Evolutionary conservation across 1,140 invertebrate genomes (phyloP).

Genomic region (Drosophila serrata): DNA sequence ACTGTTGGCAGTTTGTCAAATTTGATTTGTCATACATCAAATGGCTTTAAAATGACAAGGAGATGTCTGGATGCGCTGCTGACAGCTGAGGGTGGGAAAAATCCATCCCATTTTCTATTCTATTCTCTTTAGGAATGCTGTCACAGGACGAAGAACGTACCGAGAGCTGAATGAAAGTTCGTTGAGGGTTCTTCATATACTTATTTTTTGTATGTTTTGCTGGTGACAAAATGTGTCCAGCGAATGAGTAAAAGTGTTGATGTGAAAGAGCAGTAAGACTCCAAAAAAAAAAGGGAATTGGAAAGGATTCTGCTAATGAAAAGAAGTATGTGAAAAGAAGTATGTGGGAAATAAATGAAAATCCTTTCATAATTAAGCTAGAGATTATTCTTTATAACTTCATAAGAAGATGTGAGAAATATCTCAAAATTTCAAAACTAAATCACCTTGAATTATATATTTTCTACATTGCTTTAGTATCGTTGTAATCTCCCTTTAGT

Average conservation of each 20-base stretch:
- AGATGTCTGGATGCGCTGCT: constrained; percentile 43
- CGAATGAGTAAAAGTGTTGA: constrained; percentile 43
- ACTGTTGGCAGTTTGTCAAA: constrained; percentile 83
- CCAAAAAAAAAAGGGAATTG: not conserved
- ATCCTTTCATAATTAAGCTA: no score
- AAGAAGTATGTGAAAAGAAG: not conserved
- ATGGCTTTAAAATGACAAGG: constrained; percentile 78
- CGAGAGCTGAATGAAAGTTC: constrained; percentile 6
- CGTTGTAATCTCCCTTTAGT: no score
- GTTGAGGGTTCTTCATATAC: not conserved
- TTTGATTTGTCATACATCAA: constrained; percentile 84
- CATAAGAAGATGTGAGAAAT: not conserved
- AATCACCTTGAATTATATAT: no score
- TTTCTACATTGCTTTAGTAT: not conserved
- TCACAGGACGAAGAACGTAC: constrained; percentile 13
- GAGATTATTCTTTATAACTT: not conserved
- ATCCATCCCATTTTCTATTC: constrained; percentile 3
- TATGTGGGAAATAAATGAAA: no score
- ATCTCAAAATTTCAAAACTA: no score
- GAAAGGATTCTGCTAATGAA: constrained; percentile 24
- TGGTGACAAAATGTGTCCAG: constrained; percentile 19
- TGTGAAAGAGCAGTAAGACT: no score
- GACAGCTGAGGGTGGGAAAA: constrained; percentile 33
- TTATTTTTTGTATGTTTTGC: not conserved
- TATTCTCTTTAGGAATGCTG: constrained; percentile 15